Percentiles rank a stretch among this genome's conserved stretches.
phyloP scores from a whole-genome alignment of 2,113 vertebrate genomes.

The Nettapus auritus region DNA sequence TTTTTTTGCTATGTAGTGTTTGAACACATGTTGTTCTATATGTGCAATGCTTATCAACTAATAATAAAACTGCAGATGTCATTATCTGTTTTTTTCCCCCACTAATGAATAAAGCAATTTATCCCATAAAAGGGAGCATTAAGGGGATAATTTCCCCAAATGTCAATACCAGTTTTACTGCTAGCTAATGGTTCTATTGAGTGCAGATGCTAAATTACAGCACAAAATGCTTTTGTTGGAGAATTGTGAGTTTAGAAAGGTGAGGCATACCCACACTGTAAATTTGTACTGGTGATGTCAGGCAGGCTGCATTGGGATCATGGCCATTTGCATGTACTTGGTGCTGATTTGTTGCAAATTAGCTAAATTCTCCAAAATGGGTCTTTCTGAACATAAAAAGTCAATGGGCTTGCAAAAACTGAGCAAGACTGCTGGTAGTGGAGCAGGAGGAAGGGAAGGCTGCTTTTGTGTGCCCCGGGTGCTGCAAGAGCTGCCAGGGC shows the following conservation, averaged over 20 bases:
- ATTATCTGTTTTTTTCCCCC: neutral
- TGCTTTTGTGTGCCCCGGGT: neutral
- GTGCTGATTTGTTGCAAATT: neutral
- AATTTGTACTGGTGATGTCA: neutral
- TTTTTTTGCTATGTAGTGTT: neutral
- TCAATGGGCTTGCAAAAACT: neutral
- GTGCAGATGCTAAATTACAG: neutral
- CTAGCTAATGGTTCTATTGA: neutral
- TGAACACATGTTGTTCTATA: neutral
- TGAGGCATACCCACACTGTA: no score
- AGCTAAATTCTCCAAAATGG: neutral
- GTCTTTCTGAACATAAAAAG: neutral
- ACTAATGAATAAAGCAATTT: neutral
- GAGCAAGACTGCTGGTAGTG: no score
- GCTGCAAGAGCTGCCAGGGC: neutral
- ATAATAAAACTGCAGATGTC: no score
- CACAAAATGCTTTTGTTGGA: neutral
- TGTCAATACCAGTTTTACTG: neutral
- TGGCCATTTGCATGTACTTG: neutral
- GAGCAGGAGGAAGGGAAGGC: neutral
- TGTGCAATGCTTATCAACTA: neutral
- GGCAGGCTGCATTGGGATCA: neutral
- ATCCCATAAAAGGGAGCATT: no score
- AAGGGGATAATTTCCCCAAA: neutral
- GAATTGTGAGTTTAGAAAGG: no score